Evolutionary conservation across 2,888 invertebrate genomes (phyloP).

Genomic region (Dendrolimus pini): DNA sequence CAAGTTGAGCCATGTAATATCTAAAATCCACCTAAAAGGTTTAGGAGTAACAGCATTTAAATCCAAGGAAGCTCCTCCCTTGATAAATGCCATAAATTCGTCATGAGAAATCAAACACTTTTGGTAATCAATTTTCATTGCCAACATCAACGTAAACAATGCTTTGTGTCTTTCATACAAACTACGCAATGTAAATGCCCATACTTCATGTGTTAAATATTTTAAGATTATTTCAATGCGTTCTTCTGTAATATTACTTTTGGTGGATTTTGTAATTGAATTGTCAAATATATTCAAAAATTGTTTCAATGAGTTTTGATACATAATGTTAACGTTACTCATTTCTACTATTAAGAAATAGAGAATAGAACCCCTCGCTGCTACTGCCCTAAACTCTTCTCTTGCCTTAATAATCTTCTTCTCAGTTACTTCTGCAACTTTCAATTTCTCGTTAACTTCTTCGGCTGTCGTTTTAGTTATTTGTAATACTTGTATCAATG

Average conservation of each 20-base stretch:
- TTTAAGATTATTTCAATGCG: slow-evolving; percentile 92
- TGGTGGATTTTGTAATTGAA: slow-evolving; percentile 93
- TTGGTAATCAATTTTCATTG: slow-evolving; percentile 95
- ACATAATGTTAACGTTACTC: slow-evolving; percentile 97
- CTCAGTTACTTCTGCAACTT: slow-evolving; percentile 95
- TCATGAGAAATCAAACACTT: slow-evolving; percentile 88
- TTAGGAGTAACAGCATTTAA: slow-evolving; percentile 94
- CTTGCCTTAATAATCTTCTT: slow-evolving; percentile 94
- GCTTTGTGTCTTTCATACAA: slow-evolving; percentile 96
- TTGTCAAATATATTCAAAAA: slow-evolving; percentile 95
- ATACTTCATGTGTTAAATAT: slow-evolving; percentile 93
- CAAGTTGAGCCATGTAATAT: slow-evolving; percentile 96
- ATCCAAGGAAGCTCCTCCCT: slow-evolving; percentile 96
- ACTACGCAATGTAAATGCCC: slow-evolving; percentile 94
- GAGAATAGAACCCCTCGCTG: slow-evolving; percentile 94
- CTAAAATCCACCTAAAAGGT: slow-evolving; percentile 95
- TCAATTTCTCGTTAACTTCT: slow-evolving; percentile 95
- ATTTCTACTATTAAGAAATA: slow-evolving; percentile 98
- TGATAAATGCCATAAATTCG: slow-evolving; percentile 96
- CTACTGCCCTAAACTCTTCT: slow-evolving; percentile 97
- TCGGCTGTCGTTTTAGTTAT: slow-evolving; percentile 93
- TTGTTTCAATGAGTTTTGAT: slow-evolving; percentile 96
- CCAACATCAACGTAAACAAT: slow-evolving; percentile 94
- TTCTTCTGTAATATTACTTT: slow-evolving; percentile 89
- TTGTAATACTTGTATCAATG: slow-evolving; percentile 91